Conservation (phyloP, 2,113 vertebrate species). For the Bujurquina vittata region DNA sequence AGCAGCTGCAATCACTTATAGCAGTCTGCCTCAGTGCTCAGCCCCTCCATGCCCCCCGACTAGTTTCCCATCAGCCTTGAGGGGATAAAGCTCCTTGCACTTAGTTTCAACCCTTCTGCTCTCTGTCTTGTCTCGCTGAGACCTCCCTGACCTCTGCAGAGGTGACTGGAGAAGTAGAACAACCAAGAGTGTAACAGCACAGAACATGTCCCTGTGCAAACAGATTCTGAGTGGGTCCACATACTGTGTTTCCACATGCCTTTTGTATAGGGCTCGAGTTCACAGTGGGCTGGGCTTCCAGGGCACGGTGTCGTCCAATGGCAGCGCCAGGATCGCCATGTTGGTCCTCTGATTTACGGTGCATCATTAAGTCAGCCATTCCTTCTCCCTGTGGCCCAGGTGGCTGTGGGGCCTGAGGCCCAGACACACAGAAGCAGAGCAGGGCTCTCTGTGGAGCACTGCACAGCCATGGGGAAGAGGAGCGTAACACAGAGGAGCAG, state of each 20-base stretch:
- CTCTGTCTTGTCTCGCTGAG: slow-evolving; percentile 56
- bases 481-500: slow-evolving; percentile 42
- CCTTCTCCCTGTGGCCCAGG: slow-evolving; percentile 77
- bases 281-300: slow-evolving; percentile 66
- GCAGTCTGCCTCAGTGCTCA: slow-evolving; percentile 70
- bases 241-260: slow-evolving; percentile 52
- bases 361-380: slow-evolving; percentile 81
- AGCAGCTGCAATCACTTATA: slow-evolving; percentile 83
- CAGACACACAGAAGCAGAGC: slow-evolving; percentile 62
- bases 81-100: slow-evolving; percentile 71
- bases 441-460: slow-evolving; percentile 56
- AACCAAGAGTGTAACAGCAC: slow-evolving; percentile 23
- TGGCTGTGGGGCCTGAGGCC: slow-evolving; percentile 75
- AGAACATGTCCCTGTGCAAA: slow-evolving; percentile 38
- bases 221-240: slow-evolving; percentile 47
- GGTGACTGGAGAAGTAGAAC: slow-evolving; percentile 61
- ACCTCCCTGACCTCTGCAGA: slow-evolving; percentile 69
- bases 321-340: slow-evolving; percentile 58
- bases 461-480: slow-evolving; percentile 51
- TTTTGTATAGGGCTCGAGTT: slow-evolving; percentile 61
- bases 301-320: slow-evolving; percentile 67
- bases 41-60: slow-evolving; percentile 70
- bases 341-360: slow-evolving; percentile 80
- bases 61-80: slow-evolving; percentile 76
- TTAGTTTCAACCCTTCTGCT: slow-evolving; percentile 70